Percentiles rank a stretch among this genome's conserved stretches.
phyloP scores from a whole-genome alignment of 2,113 vertebrate genomes.

The Pterocles burchelli region DNA sequence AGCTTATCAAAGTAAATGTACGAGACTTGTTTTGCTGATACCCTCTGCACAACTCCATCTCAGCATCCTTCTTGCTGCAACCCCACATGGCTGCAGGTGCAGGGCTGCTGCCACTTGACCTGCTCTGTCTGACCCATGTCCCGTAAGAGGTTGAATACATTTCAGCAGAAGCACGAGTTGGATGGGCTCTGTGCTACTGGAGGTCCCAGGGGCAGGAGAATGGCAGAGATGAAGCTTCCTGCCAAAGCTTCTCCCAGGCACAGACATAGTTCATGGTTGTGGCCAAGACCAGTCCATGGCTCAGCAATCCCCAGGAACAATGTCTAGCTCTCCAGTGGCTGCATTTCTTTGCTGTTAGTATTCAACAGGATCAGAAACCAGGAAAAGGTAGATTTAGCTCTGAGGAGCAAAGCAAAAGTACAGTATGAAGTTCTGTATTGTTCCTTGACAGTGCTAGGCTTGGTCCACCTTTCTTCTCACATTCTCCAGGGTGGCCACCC shows the following conservation, averaged over 20 bases:
- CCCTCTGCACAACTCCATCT: not conserved
- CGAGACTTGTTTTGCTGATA: not conserved
- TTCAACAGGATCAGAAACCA: not conserved
- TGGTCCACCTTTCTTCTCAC: not conserved
- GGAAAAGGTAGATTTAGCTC: not conserved
- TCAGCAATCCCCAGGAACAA: not conserved
- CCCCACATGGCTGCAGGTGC: not conserved
- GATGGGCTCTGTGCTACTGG: not conserved
- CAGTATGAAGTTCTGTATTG: fast-evolving
- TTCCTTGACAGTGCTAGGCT: not conserved
- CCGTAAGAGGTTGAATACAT: not conserved
- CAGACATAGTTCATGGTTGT: not conserved
- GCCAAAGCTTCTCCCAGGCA: not conserved
- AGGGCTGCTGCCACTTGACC: not conserved
- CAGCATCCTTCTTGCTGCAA: not conserved
- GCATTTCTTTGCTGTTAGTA: not conserved
- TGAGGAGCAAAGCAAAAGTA: not conserved
- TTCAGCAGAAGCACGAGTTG: not conserved
- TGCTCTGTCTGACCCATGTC: not conserved
- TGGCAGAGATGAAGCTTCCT: not conserved
- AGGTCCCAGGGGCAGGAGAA: not conserved
- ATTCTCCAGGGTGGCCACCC: not conserved
- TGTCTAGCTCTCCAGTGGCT: not conserved
- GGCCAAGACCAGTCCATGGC: not conserved
- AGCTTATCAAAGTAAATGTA: not conserved